These are phyloP conservation scores for Falco cherrug DNA, from an alignment of 2,797 vertebrate species.

Conservation along the genomic window DNA sequence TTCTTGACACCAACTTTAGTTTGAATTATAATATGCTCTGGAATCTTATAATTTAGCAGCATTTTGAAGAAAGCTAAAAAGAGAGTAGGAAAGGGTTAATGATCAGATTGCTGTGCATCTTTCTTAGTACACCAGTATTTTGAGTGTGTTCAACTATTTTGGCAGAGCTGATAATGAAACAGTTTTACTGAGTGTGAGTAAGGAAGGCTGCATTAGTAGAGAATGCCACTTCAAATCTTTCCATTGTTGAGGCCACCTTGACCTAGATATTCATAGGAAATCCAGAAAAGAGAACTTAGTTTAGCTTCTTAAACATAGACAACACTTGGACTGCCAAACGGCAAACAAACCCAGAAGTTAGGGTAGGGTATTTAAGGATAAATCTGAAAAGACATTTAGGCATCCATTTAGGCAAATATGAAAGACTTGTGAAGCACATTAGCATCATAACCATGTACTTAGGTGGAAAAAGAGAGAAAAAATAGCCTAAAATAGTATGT, in stretches of 20 bases:
- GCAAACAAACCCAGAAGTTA: not conserved
- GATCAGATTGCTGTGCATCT: not conserved
- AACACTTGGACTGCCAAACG: not conserved
- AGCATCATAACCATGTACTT: not conserved
- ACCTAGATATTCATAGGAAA: not conserved
- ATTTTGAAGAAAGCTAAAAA: not conserved
- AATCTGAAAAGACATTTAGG: not conserved
- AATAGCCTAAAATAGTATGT: fast-evolving
- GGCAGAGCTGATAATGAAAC: not conserved
- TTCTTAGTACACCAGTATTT: not conserved
- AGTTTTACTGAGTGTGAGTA: not conserved
- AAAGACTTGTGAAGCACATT: not conserved
- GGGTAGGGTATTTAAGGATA: not conserved
- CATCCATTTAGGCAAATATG: not conserved
- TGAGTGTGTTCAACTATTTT: not conserved
- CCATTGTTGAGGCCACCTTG: not conserved
- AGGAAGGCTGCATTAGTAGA: not conserved
- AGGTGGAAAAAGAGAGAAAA: not conserved
- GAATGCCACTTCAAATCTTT: not conserved
- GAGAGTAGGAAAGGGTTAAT: not conserved
- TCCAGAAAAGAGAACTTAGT: not conserved
- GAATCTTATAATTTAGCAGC: not conserved
- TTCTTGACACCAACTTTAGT: not conserved
- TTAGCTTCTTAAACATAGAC: not conserved
- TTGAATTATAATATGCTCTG: not conserved